These are phyloP conservation scores for Tretioscincus oriximinensis DNA, from an alignment of 2,113 vertebrate genomes.

Conservation along the genomic window DNA sequence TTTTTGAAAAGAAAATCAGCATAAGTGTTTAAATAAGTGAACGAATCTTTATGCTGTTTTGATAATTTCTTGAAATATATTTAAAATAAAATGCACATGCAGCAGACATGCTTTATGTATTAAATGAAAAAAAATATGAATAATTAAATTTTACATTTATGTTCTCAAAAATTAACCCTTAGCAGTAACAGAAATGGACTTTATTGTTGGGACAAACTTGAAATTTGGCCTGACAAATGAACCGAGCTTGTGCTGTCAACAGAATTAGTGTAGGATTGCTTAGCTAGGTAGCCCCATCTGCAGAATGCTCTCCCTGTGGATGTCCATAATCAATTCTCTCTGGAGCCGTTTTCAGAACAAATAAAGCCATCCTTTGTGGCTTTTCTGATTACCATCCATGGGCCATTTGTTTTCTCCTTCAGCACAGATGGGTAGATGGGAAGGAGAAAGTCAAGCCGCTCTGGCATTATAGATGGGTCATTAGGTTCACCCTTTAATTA, in stretches of 20 bases:
- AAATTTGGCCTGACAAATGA: not conserved
- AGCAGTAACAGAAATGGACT: not conserved
- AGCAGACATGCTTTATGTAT: slow-evolving; percentile 3
- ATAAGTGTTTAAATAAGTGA: too few relatives aligned
- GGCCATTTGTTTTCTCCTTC: slow-evolving; percentile 32
- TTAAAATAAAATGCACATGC: not conserved
- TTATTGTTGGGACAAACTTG: not conserved
- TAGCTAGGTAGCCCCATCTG: slow-evolving; percentile 37
- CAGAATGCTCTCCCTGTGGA: slow-evolving; percentile 12
- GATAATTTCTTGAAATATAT: slow-evolving; percentile 5
- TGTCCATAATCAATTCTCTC: slow-evolving; percentile 1
- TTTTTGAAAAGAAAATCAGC: too few relatives aligned
- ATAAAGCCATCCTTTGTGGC: not conserved
- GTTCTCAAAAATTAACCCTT: not conserved
- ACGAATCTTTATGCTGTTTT: not conserved
- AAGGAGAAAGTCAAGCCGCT: not conserved
- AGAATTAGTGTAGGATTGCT: not conserved
- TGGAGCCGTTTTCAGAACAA: slow-evolving; percentile 16
- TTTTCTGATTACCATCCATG: slow-evolving; percentile 29
- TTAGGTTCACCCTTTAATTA: slow-evolving; percentile 43
- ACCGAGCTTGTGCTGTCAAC: not conserved
- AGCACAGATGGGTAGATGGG: slow-evolving; percentile 45
- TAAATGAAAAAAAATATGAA: not conserved
- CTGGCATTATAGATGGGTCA: slow-evolving; percentile 33
- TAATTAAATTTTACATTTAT: not conserved